A percentile compares a stretch with the other conserved stretches of the same genome.
Evolutionary conservation across 2,113 vertebrate genomes (phyloP).

Genomic region (Alexandromys fortis): DNA sequence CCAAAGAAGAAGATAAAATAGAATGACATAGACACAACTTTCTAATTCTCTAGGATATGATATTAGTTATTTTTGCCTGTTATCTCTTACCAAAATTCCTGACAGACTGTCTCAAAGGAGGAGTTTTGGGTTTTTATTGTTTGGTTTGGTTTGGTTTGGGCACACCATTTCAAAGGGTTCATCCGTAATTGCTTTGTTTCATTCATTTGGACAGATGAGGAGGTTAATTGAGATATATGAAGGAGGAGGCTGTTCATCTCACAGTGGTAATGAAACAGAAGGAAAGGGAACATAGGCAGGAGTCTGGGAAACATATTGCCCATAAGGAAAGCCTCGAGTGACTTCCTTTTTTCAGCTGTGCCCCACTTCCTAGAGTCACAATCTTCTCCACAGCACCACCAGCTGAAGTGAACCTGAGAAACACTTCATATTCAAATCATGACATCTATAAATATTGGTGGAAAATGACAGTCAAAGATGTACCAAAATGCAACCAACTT

Average conservation of each 20-base stretch:
- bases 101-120: neutral
- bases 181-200: neutral
- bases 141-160: neutral
- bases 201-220: neutral
- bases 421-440: neutral
- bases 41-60: neutral
- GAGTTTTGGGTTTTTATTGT: neutral
- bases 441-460: neutral
- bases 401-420: neutral
- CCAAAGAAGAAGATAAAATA: fast-evolving
- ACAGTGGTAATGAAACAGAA: neutral
- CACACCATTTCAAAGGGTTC: neutral
- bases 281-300: too few relatives aligned
- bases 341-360: neutral
- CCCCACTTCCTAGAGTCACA: neutral
- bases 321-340: neutral
- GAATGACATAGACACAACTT: neutral
- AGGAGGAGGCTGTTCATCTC: neutral
- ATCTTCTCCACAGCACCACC: too few relatives aligned
- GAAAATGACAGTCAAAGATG: neutral
- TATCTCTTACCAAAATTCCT: neutral
- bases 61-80: too few relatives aligned
- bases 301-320: neutral
- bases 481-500: fast-evolving
- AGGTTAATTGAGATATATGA: neutral